Percentiles rank a stretch among this genome's conserved stretches.
phyloP scores from a whole-genome alignment of 2,888 invertebrate species.

The Drosophila vallismaia region DNA sequence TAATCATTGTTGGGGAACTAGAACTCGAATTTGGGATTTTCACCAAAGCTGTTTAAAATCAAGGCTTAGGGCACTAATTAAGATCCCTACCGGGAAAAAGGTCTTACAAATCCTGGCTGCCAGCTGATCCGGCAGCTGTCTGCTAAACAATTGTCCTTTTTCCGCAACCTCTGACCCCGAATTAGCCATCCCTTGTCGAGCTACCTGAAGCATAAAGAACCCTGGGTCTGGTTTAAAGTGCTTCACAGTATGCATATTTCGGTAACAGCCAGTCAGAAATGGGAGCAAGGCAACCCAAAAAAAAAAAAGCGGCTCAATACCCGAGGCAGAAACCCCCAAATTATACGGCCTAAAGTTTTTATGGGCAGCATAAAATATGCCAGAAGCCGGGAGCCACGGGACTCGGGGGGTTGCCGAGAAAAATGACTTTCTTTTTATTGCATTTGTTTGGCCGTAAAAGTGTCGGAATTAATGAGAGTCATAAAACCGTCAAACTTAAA shows the following conservation, averaged over 20 bases:
- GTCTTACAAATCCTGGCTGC: background rate
- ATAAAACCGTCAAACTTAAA: conserved; percentile 83
- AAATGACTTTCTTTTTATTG: conserved; percentile 62
- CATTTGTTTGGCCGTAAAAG: conserved; percentile 80
- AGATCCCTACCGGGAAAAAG: too few relatives aligned
- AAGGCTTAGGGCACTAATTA: background rate
- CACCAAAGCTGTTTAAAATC: too few relatives aligned
- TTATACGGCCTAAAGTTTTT: conserved; percentile 40
- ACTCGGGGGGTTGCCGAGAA: conserved; percentile 14
- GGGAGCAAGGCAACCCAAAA: conserved; percentile 50
- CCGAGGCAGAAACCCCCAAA: conserved; percentile 27
- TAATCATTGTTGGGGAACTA: background rate
- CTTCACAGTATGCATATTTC: conserved; percentile 74
- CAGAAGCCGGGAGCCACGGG: conserved; percentile 20
- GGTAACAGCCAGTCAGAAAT: conserved; percentile 78
- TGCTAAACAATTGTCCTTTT: conserved; percentile 9
- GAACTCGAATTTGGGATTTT: too few relatives aligned
- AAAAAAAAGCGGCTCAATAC: conserved; percentile 11
- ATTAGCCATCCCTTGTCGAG: conserved; percentile 29
- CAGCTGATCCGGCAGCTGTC: conserved; percentile 38
- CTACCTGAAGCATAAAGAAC: conserved; percentile 21
- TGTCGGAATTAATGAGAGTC: conserved; percentile 81
- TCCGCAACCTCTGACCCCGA: conserved; percentile 26
- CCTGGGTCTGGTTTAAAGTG: conserved; percentile 11
- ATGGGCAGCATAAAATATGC: conserved; percentile 44